phyloP scores from a whole-genome alignment of 2,113 vertebrate species.

The Boulengerochromis microlepis region DNA sequence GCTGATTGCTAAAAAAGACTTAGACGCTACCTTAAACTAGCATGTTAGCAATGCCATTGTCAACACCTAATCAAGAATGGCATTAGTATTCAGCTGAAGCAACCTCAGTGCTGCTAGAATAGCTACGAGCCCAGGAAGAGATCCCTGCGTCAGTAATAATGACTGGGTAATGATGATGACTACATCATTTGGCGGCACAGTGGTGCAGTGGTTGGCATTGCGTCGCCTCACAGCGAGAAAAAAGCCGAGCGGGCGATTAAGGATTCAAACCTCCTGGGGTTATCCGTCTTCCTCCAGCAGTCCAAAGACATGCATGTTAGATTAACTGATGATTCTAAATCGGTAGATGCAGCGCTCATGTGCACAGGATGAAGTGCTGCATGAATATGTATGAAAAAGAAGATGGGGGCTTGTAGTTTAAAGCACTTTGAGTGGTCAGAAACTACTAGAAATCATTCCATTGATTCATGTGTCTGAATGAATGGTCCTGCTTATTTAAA shows the following conservation, averaged over 20 bases:
- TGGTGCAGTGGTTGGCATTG: not conserved
- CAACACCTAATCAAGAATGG: not conserved
- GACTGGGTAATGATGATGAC: not conserved
- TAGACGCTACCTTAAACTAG: not conserved
- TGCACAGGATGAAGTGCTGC: not conserved
- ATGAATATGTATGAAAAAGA: not conserved
- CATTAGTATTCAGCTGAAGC: not conserved
- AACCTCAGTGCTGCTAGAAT: not conserved
- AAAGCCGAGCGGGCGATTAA: not conserved
- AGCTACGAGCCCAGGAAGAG: not conserved
- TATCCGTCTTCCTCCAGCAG: not conserved
- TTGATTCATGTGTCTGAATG: not conserved
- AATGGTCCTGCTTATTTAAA: not conserved
- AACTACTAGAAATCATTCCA: not conserved
- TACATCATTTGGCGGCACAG: not conserved
- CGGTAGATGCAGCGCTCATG: not conserved
- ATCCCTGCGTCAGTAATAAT: not conserved
- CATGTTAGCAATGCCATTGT: not conserved
- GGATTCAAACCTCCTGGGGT: not conserved
- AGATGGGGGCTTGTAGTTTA: not conserved
- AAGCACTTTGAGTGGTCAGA: not conserved
- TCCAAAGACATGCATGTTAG: not conserved
- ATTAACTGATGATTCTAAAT: not conserved
- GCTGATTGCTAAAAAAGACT: not conserved
- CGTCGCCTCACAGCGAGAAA: not conserved